Percentiles rank a stretch among this genome's conserved stretches.
Evolutionary conservation across 1,140 invertebrate species (phyloP).

Genomic region (Hesperophylax magnus): DNA sequence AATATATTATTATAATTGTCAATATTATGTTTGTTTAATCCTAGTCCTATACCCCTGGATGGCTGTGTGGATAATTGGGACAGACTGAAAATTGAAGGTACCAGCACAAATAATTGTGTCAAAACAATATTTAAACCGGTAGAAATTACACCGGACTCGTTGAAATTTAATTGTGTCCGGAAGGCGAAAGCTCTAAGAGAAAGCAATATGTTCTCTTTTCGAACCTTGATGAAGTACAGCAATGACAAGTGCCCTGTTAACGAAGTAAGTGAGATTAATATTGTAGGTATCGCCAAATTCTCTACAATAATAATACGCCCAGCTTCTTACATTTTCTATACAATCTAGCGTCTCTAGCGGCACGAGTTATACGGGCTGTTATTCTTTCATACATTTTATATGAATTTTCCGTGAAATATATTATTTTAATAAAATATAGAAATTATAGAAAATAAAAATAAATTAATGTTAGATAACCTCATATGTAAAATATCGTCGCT

Average conservation of each 20-base stretch:
- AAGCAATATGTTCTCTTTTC: neutral
- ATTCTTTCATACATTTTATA: too few species aligned
- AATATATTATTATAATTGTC: too few species aligned
- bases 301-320: too few species aligned
- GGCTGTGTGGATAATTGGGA: neutral
- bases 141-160: constrained; percentile 23
- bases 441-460: too few species aligned
- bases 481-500: too few species aligned
- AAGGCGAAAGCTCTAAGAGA: constrained; percentile 31
- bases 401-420: too few species aligned
- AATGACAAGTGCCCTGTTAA: constrained; percentile 25
- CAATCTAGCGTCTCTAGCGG: too few species aligned
- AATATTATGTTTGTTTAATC: neutral
- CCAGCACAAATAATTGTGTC: neutral
- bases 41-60: neutral
- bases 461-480: too few species aligned
- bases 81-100: neutral
- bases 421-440: too few species aligned
- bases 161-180: constrained; percentile 44
- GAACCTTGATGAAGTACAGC: constrained; percentile 39
- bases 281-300: too few species aligned
- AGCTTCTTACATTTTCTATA: too few species aligned
- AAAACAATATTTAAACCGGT: constrained; percentile 35
- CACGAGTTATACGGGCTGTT: too few species aligned
- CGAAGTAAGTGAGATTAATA: constrained; percentile 13